Conservation (phyloP, 2,797 vertebrate species). For the Smutsia temminckii region DNA sequence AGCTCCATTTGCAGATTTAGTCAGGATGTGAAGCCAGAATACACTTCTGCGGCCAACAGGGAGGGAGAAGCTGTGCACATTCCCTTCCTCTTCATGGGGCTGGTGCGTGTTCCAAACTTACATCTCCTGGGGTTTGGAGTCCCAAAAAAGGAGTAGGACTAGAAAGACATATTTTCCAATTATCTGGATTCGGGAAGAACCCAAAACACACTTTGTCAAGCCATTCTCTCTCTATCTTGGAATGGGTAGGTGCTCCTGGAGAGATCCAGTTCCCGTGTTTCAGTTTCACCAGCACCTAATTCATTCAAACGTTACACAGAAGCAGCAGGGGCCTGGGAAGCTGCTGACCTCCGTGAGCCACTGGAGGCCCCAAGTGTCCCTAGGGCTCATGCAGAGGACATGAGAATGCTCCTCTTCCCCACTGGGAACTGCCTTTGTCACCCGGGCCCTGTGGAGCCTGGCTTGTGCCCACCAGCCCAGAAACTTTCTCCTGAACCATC, state of each 20-base stretch:
- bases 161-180: not conserved
- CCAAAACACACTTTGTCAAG: too few relatives aligned
- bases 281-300: accelerated
- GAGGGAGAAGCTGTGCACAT: accelerated
- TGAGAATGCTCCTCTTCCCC: too few relatives aligned
- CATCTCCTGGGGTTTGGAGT: not conserved
- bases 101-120: accelerated
- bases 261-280: not conserved
- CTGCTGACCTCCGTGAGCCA: not conserved
- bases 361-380: not conserved
- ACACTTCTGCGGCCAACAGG: not conserved
- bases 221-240: accelerated
- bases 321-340: not conserved
- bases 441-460: accelerated
- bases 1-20: not conserved
- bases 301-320: not conserved
- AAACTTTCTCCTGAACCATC: not conserved
- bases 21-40: not conserved
- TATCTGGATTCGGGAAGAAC: not conserved
- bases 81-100: accelerated
- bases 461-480: accelerated
- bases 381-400: accelerated
- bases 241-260: accelerated
- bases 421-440: accelerated
- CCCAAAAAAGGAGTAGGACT: not conserved